Evolutionary conservation across 2,888 invertebrate species (phyloP).

Genomic region (Acheta domesticus): DNA sequence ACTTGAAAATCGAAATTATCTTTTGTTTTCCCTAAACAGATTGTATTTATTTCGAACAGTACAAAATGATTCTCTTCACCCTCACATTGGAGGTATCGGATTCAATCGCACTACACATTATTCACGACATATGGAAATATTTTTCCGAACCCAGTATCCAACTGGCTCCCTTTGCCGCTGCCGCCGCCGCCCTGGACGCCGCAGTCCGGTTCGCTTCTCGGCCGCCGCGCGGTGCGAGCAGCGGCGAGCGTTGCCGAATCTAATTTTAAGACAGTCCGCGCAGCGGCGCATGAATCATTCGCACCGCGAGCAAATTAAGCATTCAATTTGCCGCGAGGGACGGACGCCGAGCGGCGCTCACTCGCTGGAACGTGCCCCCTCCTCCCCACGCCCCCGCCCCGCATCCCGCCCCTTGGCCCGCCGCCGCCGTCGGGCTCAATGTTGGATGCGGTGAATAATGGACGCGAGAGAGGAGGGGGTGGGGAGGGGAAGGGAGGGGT

Average conservation of each 20-base stretch:
- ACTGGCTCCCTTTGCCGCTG: no score
- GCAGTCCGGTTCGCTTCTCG: no score
- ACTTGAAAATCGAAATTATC: no score
- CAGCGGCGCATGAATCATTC: neutral
- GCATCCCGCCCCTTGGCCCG: neutral
- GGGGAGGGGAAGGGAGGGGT: neutral
- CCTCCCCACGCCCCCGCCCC: neutral
- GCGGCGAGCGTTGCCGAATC: neutral
- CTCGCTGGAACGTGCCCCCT: neutral
- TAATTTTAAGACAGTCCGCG: neutral
- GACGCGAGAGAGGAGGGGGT: neutral
- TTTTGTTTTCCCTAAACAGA: no score
- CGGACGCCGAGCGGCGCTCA: neutral
- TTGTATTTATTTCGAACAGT: no score
- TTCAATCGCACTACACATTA: no score
- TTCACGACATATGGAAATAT: no score
- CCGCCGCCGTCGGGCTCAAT: neutral
- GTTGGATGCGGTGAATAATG: conserved; percentile 2
- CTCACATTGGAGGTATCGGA: no score
- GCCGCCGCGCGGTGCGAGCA: no score
- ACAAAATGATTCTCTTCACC: no score
- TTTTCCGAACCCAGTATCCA: no score
- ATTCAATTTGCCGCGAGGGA: conserved; percentile 18
- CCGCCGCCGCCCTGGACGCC: no score
- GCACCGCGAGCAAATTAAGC: conserved; percentile 8